Base-by-base conservation (phyloP, 1,140 invertebrate genomes). In the Centruroides sculpturatus region DNA sequence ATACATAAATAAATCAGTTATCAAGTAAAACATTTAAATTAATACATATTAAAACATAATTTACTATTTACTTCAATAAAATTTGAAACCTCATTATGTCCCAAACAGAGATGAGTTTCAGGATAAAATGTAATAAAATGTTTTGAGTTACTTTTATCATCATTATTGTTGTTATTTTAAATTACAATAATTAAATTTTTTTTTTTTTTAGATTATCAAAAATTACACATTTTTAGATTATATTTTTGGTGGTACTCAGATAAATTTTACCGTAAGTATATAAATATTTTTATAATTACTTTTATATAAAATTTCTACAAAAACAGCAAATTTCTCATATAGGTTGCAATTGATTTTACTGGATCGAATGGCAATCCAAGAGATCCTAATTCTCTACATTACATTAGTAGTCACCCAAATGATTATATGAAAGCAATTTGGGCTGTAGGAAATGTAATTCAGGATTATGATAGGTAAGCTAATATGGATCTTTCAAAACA, bases 261-360 rank as follows among this genome's bases (percentile, higher is more conserved):
- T 83, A 10, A 75, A 82, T 69, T 82, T 79, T 66, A 80, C 79
- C 10, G 74, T 79, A 58, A 55, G 54, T 55, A 35, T 55, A 8
- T 0, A 51, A 51, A 34, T 51, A 8, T 13, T 7, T 34, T 51
- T 51, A 41, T 41, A 41, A 6, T 5, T 8, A 41, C 8, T 6
- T 41, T 41, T 5, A 41, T 41, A 41, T 41, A 13, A 41, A 55
- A 23, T 5, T 13, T 51, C 12, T 8, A 51, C 10, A 11, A 51
- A 13, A 34, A 51, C 10, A 10, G 50, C 12, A 51, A 51, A 8
- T 51, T 34, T 51, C 5, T n/a, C 23, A 13, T 13, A 11, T 34
- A 55, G 54, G 78, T 83, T 66, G 80, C 81, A 46, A 78, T 85
- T 59, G 83, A 85, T 71, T 85, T 85, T 69, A 85, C 83, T n/a